Base-by-base conservation (phyloP, 2,888 invertebrate species). In the Tachina fera region DNA sequence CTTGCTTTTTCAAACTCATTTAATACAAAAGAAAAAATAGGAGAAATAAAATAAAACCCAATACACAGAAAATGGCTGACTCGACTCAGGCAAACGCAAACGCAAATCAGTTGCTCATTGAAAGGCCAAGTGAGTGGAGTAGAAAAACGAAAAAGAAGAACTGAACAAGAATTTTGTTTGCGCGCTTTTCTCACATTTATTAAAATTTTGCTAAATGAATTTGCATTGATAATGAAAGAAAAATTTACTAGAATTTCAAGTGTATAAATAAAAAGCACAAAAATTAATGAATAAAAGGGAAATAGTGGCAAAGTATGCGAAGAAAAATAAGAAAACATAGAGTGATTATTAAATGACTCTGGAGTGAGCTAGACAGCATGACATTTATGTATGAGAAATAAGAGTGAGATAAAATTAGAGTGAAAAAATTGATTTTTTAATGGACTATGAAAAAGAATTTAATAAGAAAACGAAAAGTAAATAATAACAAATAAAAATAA, bases 91-190 rank as follows among this genome's bases (percentile, higher is more conserved):
- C 61, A 47, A 70, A 80, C 31, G 39, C 76, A 70, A 82, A 77
- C 14, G 51, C 74, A 70, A 72, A 31, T 89, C 87, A 89, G 89
- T 89, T 87, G 88, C 89, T 88, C 88, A 88, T 88, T 88, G 89
- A 80, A 87, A 87, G 87, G 87, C 88, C 87, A 88, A 88, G 88
- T 89, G 89, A 89, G 89, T 89, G 88, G 87, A 88, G 65, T 86
- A 67, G 65, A 65, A 83, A 63, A 84, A 41, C 19, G 9, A 58
- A 1, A 11, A 58, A 74, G 2, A 31, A 53, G 39, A 68, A 39
- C 1, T 49, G 19, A 9, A 9, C 0, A 39, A 63, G 22, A 6
- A 10, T 31, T 63, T n/a, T 53, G 10, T 67, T 71, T 77, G 77
- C 83, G 86, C 86, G 63, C 68, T 77, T 77, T 72, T 82, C 61